Evolutionary conservation across 53 echinoderm and acorn worm species (phyloP), one percentile per base, ranked within the genome.

Genomic region (Stichopus horrens): DNA sequence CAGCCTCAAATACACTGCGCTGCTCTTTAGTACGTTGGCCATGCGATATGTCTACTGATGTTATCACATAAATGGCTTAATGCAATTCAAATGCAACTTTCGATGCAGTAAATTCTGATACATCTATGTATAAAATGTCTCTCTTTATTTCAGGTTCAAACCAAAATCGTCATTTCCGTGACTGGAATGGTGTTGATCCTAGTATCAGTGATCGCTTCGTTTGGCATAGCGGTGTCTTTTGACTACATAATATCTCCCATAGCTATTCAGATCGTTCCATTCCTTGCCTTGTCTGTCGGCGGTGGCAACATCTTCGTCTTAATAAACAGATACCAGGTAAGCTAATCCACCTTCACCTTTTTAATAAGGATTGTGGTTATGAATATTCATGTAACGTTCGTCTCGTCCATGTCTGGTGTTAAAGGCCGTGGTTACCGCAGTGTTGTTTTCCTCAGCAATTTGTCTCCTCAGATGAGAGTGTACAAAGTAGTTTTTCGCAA

Each of bases 201-300:
- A 9, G 82, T 7, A 1, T 81, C 82, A 13, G 82, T 56, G 51
- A 11, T 81, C 9, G 21, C 18, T 56, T 16, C 82, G 5, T 56
- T 81, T 54, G 82, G 56, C 6, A 14, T 81, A 5, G 82, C 82
- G 18, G 51, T 21, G 20, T 55, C 14, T 55, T 81, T 16, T 20
- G 82, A 56, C 16, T 81, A 55, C 54, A 16, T 55, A 11, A 53
- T 81, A 5, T 55, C 82, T 6, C 13, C 58, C 3, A 55, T 81
- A 51, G 82, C 57, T 3, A 57, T 81, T 57, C 82, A 81, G 54
- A 56, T 81, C 5, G 82, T 81, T 10, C 82, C 82, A 5, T 81
- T 81, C 57, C 82, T 81, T 81, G 82, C 82, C 6, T 54, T 81
- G 18, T 81, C 82, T 56, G 57, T 81, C 7, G 82, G 82, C 54